A percentile compares a stretch with the other conserved stretches of the same genome.
These are phyloP conservation scores for Lytechinus pictus DNA, from an alignment of 35 echinoderm and acorn worm species.

Conservation along the genomic window DNA sequence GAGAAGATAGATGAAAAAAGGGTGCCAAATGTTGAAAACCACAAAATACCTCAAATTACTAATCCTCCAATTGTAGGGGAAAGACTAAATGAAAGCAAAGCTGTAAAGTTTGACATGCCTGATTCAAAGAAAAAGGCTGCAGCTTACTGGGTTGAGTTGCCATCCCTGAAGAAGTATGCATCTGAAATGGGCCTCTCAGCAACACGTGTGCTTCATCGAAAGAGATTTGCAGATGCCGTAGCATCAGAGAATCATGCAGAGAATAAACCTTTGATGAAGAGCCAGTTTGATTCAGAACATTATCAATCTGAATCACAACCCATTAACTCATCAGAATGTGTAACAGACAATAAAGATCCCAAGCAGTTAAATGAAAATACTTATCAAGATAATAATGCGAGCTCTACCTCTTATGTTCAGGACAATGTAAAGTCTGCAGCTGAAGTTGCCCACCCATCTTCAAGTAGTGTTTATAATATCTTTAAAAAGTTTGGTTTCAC, in stretches of 20 bases:
- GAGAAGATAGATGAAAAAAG: background rate
- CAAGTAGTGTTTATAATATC: conserved; percentile 1
- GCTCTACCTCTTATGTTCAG: background rate
- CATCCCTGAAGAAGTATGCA: conserved; percentile 19
- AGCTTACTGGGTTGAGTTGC: conserved; percentile 32
- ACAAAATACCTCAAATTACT: background rate
- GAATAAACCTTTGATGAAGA: background rate
- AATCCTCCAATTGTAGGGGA: background rate
- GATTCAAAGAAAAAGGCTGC: background rate
- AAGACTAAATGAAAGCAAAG: background rate
- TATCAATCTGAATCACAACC: background rate
- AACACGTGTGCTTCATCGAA: background rate
- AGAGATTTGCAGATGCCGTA: background rate
- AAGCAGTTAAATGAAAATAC: background rate
- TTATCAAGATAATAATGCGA: background rate
- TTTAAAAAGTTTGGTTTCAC: conserved; percentile 6
- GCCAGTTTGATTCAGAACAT: background rate
- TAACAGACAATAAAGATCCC: background rate
- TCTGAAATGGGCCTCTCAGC: conserved; percentile 40
- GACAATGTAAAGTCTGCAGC: background rate
- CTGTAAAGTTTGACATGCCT: background rate
- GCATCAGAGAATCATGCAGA: background rate
- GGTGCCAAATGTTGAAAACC: background rate
- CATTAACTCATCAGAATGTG: background rate
- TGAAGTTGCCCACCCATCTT: background rate